These are phyloP conservation scores for Saccopteryx leptura DNA, from an alignment of 2,113 vertebrate species.

Conservation along the genomic window DNA sequence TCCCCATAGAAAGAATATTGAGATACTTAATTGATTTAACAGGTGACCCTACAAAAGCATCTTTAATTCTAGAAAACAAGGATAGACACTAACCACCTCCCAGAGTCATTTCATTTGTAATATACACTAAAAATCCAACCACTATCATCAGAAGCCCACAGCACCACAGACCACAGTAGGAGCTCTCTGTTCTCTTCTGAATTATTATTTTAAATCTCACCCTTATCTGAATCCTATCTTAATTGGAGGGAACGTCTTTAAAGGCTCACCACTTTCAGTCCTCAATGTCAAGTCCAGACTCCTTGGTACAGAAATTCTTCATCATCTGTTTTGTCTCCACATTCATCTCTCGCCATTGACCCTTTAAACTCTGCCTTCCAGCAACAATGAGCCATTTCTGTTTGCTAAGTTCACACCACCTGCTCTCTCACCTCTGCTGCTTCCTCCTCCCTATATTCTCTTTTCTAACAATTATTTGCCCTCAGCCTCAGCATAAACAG, in stretches of 20 bases:
- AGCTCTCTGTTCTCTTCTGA: not conserved
- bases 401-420: fast-evolving
- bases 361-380: not conserved
- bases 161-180: not conserved
- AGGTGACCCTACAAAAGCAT: not conserved
- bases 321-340: not conserved
- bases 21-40: not conserved
- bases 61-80: not conserved
- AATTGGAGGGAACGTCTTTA: not conserved
- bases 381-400: not conserved
- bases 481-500: not conserved
- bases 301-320: fast-evolving
- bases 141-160: not conserved
- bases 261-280: not conserved
- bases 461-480: not conserved
- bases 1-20: not conserved
- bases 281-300: not conserved
- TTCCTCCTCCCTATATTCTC: not conserved
- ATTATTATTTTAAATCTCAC: not conserved
- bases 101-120: not conserved
- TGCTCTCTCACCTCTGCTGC: not conserved
- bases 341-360: not conserved
- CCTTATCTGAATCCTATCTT: not conserved
- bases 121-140: not conserved
- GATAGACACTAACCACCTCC: not conserved